Evolutionary conservation across 2,113 vertebrate species (phyloP), one percentile per base, ranked within the genome.

Genomic region (Oncorhynchus nerka): DNA sequence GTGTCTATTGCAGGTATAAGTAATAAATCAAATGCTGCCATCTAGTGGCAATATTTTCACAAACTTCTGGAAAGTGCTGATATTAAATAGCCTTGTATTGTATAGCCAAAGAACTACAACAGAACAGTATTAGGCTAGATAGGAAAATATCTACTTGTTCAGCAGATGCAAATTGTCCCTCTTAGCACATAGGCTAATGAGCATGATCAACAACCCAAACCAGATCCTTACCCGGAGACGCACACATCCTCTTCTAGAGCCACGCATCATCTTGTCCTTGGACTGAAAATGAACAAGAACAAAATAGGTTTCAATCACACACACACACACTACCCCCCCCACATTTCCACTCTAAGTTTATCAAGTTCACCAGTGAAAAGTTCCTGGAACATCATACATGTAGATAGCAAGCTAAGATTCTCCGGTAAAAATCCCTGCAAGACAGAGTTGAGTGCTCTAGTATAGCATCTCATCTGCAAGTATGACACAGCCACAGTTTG

Each of bases 261-360:
- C 98, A 91, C 98, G 94, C 98, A 99, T 99, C 98, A 99, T 99
- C 92, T 99, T 99, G 91, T 99, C 98, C 88, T 99, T 99, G 72
- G 98, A 99, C 98, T 99, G 92, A 7, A 91, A 88, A 87, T 24
- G 81, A 49, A 22, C 19, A 22, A n/a, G n/a, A 22, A 62, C 59
- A 11, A 62, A 62, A 9, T 62, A 62, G n/a, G 59, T 22, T 57
- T 57, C 16, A 55, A 55, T 16, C 3, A 19, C 4, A 55, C 16
- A 51, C 5, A 1, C 5, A 28, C 28, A 3, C 28, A 28, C 26
- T n/a, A 26, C 28, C 0, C 4, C 4, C 30, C 30, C 30, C 30
- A 45, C 39, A 45, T 45, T 45, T 45, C 39, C 39, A 45, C 39
- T 11, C 39, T 1, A 45, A 45, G 39, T 45, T 45, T 9, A 45